Base-by-base conservation (phyloP, 2,888 invertebrate species). In the Tholera decimalis region DNA sequence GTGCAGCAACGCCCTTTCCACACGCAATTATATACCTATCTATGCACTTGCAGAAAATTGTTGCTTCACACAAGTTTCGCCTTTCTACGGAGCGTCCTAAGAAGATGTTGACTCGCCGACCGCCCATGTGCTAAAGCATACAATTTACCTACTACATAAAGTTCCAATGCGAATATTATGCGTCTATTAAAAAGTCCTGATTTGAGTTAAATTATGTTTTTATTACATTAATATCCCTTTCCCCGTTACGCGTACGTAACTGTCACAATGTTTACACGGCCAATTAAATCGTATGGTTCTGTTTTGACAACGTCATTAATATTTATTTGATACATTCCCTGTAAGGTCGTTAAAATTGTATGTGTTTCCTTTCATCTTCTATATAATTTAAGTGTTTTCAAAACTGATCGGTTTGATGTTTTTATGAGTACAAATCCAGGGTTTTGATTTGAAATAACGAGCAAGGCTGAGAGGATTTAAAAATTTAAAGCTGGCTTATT, bases 271-370 rank as follows among this genome's bases (percentile, higher is more conserved):
- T 73, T 73, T 73, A 44, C 18, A 41, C 22, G 22, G 28, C 44
- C 57, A 54, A 59, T 77, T 50, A 53, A 28, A 35, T 22, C 15
- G 41, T 56, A 41, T 1, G 22, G 8, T 28, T 43, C 22, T 56
- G 55, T 65, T 77, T 35, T 60, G 41, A 73, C 59, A 59, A 15
- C 24, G 9, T 22, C 1, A 53, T 59, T 62, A 47, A 43, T 44
- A 58, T 72, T 72, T 59, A 58, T 58, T 55, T 47, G 50, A 64
- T 50, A 64, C 20, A 51, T n/a, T 7, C 1, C 35, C 0, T n/a
- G 33, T 15, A 28, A 26, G 18, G 20, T 51, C 51, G 43, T 58
- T 53, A 44, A 26, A 13, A 11, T 39, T 47, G 24, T n/a, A 59
- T 51, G 22, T n/a, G 26, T 22, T 30, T 8, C 18, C 20, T 59